These are phyloP conservation scores for Tryphoninae sp. DNA, from an alignment of 2,888 invertebrate species.

Conservation along the genomic window DNA sequence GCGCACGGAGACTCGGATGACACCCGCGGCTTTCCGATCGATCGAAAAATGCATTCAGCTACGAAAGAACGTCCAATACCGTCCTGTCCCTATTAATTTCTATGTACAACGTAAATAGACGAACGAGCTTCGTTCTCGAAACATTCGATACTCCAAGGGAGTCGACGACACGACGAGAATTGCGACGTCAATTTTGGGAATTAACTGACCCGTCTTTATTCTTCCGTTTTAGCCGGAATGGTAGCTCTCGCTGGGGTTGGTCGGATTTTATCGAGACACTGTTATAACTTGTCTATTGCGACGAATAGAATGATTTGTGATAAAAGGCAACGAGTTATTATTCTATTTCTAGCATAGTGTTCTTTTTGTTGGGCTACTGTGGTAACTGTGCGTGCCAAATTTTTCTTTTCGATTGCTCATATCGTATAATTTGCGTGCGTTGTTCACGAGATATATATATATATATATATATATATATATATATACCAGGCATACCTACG, in stretches of 20 bases:
- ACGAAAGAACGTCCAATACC: slow-evolving; percentile 20
- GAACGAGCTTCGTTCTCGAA: neutral
- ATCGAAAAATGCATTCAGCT: slow-evolving; percentile 44
- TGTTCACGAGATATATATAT: slow-evolving; percentile 14
- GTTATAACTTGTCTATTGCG: neutral
- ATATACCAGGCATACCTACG: slow-evolving; percentile 18
- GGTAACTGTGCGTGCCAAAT: slow-evolving; percentile 37
- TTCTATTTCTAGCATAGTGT: slow-evolving; percentile 18
- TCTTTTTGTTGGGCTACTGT: neutral
- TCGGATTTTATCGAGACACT: neutral
- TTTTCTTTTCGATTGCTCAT: slow-evolving; percentile 6
- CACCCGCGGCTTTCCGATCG: slow-evolving; percentile 44
- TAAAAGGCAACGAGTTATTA: slow-evolving; percentile 1
- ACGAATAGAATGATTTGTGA: slow-evolving; percentile 3
- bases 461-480: slow-evolving; percentile 2
- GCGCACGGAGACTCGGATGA: slow-evolving; percentile 47
- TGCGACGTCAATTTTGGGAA: too few species aligned
- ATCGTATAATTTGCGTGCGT: slow-evolving; percentile 40
- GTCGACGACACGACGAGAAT: too few species aligned
- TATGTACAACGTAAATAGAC: neutral
- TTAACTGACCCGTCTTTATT: too few species aligned
- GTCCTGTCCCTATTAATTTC: neutral
- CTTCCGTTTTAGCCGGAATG: too few species aligned
- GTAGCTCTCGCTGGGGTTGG: neutral
- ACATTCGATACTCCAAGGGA: too few species aligned